Conservation (phyloP, 1,140 invertebrate genomes). For the Ladona fulva region DNA sequence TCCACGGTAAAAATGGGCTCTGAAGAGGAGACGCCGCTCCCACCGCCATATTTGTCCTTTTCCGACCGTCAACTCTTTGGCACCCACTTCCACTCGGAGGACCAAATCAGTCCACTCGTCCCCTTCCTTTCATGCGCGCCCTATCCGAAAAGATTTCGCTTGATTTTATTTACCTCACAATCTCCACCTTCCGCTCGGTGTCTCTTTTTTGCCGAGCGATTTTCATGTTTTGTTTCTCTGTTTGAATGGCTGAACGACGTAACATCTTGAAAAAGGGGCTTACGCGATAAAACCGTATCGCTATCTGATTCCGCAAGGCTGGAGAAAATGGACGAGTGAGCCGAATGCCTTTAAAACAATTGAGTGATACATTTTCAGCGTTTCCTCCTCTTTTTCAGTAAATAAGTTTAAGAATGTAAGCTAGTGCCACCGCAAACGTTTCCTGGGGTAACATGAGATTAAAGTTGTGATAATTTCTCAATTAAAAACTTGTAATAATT, state of each 20-base stretch:
- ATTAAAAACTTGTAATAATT: too few relatives aligned
- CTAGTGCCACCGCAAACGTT: too few relatives aligned
- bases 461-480: too few relatives aligned
- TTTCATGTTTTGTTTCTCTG: conserved; percentile 2
- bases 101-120: neutral
- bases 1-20: neutral
- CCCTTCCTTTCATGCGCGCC: neutral
- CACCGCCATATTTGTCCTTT: neutral
- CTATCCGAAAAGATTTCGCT: neutral
- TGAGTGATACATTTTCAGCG: too few relatives aligned
- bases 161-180: conserved; percentile 10
- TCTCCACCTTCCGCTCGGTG: neutral
- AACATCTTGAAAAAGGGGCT: neutral
- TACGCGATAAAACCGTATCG: neutral
- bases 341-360: too few relatives aligned
- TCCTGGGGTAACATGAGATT: too few relatives aligned
- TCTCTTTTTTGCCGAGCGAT: conserved; percentile 4
- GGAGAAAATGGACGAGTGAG: neutral
- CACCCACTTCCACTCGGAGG: conserved; percentile 1
- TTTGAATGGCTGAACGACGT: conserved; percentile 2
- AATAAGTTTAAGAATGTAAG: too few relatives aligned
- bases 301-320: neutral
- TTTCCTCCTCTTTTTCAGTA: too few relatives aligned
- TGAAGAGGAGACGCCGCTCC: neutral
- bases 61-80: neutral